phyloP scores from a whole-genome alignment of 2,113 vertebrate species.

The Indri indri region DNA sequence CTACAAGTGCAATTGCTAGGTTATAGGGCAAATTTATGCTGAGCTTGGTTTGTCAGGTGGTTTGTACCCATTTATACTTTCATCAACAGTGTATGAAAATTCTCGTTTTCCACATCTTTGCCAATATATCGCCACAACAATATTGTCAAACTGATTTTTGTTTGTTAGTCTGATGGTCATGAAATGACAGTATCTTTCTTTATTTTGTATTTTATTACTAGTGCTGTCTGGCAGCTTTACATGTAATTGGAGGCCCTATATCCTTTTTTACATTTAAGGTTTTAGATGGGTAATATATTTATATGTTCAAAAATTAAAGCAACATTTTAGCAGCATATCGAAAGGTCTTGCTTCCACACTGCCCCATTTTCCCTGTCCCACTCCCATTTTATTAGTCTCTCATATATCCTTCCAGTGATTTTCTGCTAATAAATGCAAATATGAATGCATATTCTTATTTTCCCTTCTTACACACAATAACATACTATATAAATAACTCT shows the following conservation, averaged over 20 bases:
- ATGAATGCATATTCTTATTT: neutral
- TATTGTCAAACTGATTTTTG: neutral
- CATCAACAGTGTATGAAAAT: neutral
- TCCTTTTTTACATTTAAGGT: neutral
- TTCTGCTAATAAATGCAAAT: constrained; percentile 24
- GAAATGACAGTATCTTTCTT: neutral
- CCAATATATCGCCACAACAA: neutral
- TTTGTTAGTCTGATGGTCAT: constrained; percentile 31
- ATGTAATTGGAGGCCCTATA: neutral
- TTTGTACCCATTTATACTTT: neutral
- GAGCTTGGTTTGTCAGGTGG: neutral
- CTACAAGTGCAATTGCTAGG: neutral
- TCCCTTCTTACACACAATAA: neutral
- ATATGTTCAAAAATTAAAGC: neutral
- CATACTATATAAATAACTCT: neutral
- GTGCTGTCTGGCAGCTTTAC: neutral
- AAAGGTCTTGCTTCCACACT: neutral
- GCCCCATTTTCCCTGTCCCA: neutral
- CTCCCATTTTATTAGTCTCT: neutral
- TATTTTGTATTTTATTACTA: neutral
- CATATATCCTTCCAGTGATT: neutral
- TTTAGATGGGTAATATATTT: neutral
- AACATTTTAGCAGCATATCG: neutral
- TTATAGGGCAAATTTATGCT: neutral
- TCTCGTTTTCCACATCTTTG: neutral